Percentiles rank a stretch among this genome's conserved stretches.
Evolutionary conservation across 2,888 invertebrate species (phyloP).

Genomic region (Drosophila conformis): DNA sequence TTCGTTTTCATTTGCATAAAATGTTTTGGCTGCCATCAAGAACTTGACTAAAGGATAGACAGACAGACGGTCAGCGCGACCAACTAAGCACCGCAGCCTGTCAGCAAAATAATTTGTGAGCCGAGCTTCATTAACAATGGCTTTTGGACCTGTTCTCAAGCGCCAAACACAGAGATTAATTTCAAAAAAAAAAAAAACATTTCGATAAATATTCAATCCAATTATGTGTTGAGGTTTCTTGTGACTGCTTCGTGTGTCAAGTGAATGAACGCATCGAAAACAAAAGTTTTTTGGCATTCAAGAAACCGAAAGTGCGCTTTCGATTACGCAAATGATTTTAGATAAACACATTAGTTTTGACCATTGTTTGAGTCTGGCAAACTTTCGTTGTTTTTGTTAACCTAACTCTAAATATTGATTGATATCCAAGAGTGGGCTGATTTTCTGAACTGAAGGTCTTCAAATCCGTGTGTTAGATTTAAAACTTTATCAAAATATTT

Average conservation of each 20-base stretch:
- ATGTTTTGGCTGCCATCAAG: constrained; percentile 45
- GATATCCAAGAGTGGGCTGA: constrained; percentile 18
- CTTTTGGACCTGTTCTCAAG: constrained; percentile 62
- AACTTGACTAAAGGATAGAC: constrained; percentile 50
- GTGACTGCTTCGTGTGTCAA: not conserved
- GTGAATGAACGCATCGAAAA: constrained; percentile 77
- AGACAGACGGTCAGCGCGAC: constrained; percentile 6
- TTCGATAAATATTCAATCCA: constrained; percentile 52
- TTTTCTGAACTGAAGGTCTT: constrained; percentile 31
- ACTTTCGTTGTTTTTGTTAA: constrained; percentile 53
- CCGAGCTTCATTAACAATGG: constrained; percentile 61
- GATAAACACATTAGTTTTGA: constrained; percentile 70
- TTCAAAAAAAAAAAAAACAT: constrained; percentile 37
- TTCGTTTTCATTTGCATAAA: constrained; percentile 72
- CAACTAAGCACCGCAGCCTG: constrained; percentile 22
- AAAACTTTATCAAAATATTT: constrained; percentile 48
- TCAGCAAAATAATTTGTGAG: constrained; percentile 44
- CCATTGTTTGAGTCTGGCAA: constrained; percentile 58
- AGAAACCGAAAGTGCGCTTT: constrained; percentile 62
- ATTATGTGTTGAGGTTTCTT: constrained; percentile 4
- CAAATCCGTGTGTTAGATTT: constrained; percentile 25
- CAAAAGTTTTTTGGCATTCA: constrained; percentile 55
- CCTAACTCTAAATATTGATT: constrained; percentile 54
- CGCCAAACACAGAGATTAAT: constrained; percentile 61
- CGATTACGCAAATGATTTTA: constrained; percentile 67